Percentiles rank a stretch among this genome's conserved stretches.
phyloP scores from a whole-genome alignment of 2,888 invertebrate species.

The Erynnis tages region DNA sequence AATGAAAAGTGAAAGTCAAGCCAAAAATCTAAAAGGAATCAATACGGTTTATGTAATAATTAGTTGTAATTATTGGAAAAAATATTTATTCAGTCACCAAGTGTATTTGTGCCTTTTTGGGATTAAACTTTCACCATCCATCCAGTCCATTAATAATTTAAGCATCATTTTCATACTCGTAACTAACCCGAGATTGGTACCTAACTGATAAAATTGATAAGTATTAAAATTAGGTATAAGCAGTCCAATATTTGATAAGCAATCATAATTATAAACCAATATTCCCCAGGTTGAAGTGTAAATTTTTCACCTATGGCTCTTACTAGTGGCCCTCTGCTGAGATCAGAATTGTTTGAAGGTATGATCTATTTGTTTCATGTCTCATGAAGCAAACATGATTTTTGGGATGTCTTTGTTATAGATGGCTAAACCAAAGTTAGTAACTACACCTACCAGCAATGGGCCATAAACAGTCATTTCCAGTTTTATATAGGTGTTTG shows the following conservation, averaged over 20 bases:
- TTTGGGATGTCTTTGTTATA: not conserved
- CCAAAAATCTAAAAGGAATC: constrained; percentile 9
- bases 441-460: too few species aligned
- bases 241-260: constrained; percentile 24
- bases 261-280: constrained; percentile 7
- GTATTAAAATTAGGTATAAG: constrained; percentile 25
- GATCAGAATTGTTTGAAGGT: not conserved
- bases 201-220: constrained; percentile 31
- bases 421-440: too few species aligned
- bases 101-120: constrained; percentile 63
- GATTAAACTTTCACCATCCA: constrained; percentile 62
- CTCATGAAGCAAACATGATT: not conserved
- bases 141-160: constrained; percentile 51
- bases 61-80: constrained; percentile 34
- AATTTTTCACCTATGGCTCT: not conserved
- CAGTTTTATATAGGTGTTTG: not conserved
- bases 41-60: constrained; percentile 28
- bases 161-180: too few species aligned
- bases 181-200: constrained; percentile 44
- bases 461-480: too few species aligned
- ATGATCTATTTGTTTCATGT: not conserved
- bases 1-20: not conserved
- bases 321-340: not conserved
- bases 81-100: constrained; percentile 33
- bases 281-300: not conserved